phyloP scores from a whole-genome alignment of 2,797 vertebrate genomes.

The Morelia viridis region DNA sequence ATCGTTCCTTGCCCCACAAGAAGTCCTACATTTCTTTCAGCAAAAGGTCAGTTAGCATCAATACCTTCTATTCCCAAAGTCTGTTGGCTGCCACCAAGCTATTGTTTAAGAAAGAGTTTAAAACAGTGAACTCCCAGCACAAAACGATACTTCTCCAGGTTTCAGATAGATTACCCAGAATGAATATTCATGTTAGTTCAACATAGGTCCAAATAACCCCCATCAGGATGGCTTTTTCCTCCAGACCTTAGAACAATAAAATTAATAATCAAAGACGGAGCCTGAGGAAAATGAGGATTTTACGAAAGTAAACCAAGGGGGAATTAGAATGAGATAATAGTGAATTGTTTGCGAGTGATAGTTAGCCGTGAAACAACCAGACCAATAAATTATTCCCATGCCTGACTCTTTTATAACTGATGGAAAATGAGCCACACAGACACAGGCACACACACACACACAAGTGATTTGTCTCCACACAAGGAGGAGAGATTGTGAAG shows the following conservation, averaged over 20 bases:
- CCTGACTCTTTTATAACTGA: background rate
- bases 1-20: background rate
- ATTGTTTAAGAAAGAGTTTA: conserved; percentile 55
- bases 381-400: background rate
- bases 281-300: conserved; percentile 29
- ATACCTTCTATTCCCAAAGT: conserved; percentile 42
- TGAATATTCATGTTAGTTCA: conserved; percentile 67
- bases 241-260: conserved; percentile 21
- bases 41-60: conserved; percentile 62
- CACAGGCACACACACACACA: background rate
- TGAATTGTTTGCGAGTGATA: conserved; percentile 3
- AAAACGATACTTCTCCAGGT: conserved; percentile 55
- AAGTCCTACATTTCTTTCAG: conserved; percentile 39
- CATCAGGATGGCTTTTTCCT: conserved; percentile 4
- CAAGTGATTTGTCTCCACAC: background rate
- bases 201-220: conserved; percentile 49
- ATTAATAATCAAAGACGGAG: conserved; percentile 43
- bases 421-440: background rate
- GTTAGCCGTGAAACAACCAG: background rate
- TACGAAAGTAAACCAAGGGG: background rate
- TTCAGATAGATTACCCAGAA: conserved; percentile 45
- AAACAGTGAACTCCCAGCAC: conserved; percentile 64
- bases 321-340: conserved; percentile 20
- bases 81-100: conserved; percentile 44
- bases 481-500: background rate